phyloP scores from a whole-genome alignment of 2,797 vertebrate genomes.

The Periparus ater region DNA sequence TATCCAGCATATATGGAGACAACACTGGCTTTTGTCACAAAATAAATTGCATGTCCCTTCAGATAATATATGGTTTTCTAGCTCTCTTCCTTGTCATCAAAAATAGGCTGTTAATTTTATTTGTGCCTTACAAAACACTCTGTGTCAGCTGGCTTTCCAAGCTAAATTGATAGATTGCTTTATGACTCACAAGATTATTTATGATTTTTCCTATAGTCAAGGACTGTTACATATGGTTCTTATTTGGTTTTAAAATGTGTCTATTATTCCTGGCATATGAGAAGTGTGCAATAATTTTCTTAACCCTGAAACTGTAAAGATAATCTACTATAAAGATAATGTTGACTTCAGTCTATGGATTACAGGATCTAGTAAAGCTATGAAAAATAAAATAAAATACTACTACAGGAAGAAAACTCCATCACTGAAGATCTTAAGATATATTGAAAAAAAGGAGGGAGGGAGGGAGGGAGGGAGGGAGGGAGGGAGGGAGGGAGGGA shows the following conservation, averaged over 20 bases:
- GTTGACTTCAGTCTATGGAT: neutral
- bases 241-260: conserved; percentile 1
- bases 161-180: conserved; percentile 27
- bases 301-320: conserved; percentile 17
- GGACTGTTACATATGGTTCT: neutral
- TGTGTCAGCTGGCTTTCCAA: conserved; percentile 30
- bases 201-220: conserved; percentile 2
- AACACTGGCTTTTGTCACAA: neutral
- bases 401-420: neutral
- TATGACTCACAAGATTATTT: conserved; percentile 39
- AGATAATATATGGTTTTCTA: neutral
- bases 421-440: neutral
- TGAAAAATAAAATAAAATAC: neutral
- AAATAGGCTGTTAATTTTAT: conserved; percentile 36
- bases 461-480: too few relatives aligned
- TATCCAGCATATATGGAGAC: neutral
- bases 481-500: neutral
- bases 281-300: neutral
- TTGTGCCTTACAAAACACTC: neutral
- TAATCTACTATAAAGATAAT: neutral
- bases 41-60: neutral
- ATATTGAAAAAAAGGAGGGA: neutral
- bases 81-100: neutral
- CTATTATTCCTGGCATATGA: conserved; percentile 6
- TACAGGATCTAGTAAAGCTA: neutral